Base-by-base conservation (phyloP, 2,797 vertebrate genomes). In the Gorsachius magnificus region DNA sequence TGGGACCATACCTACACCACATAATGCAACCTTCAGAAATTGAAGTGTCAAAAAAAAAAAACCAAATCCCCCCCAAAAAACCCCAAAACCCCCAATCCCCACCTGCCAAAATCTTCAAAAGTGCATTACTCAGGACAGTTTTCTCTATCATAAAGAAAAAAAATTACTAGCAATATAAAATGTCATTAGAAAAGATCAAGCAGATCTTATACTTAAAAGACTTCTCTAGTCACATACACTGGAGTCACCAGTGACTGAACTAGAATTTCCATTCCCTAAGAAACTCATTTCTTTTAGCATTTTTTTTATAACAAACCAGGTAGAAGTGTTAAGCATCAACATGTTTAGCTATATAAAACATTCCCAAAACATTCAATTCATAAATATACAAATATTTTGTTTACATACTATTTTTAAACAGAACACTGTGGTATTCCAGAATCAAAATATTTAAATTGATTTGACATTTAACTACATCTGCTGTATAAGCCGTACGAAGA, bases 381-480 rank as follows among this genome's bases (percentile, higher is more conserved):
- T 83, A 96, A 86, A 83, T 26, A 88, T 1, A 91, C 65, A 93
- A 96, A 94, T 64, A 90, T 88, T 96, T 95, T 95, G 83, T 95
- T 94, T 93, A 66, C 9, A 75, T 58, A 78, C 17, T 50, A 86
- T 86, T 94, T 95, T 78, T 83, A 91, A 95, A 88, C 87, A 89
- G 77, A 95, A 82, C 56, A 50, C 33, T 57, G 41, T 53, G 25
- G n/a, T 76, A 79, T 60, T 89, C 41, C 56, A 41, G 50, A 93
- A 93, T 41, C 63, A 93, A 90, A 84, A 85, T 41, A 87, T 83
- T 77, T 77, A 82, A 77, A 94, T 70, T 72, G 54, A 87, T 84
- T 51, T 94, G 86, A 82, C 93, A 94, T 94, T 96, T 95, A 94
- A 70, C 46, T 94, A 36, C 66, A 90, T 93, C 94, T 93, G 90